phyloP scores from a whole-genome alignment of 2,113 vertebrate genomes.

The Elaphurus davidianus region DNA sequence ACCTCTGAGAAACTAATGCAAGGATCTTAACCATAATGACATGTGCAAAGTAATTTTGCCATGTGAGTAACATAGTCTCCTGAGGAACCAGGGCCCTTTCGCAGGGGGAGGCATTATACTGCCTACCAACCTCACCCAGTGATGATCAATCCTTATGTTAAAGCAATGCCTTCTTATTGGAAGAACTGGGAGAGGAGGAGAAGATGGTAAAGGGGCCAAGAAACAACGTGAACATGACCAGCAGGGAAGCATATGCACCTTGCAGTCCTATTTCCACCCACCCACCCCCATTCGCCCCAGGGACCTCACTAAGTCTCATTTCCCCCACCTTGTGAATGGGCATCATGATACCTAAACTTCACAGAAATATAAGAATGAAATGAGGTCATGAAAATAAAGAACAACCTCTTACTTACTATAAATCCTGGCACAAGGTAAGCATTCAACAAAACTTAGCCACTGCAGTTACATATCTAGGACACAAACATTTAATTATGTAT shows the following conservation, averaged over 20 bases:
- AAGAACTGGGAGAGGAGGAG: neutral
- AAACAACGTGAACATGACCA: neutral
- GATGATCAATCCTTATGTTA: neutral
- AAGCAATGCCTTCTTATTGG: neutral
- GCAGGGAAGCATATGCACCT: neutral
- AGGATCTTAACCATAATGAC: neutral
- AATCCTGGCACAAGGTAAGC: neutral
- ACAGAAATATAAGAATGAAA: neutral
- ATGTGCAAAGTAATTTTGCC: neutral
- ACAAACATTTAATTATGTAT: neutral
- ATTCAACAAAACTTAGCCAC: neutral
- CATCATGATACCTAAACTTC: neutral
- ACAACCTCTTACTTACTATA: neutral
- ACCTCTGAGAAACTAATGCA: neutral
- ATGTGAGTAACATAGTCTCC: neutral
- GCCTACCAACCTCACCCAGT: neutral
- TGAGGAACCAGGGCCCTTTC: neutral
- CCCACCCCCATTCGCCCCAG: neutral
- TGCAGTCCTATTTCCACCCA: neutral
- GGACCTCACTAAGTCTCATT: neutral
- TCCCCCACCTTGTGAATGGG: neutral
- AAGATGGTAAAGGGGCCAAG: neutral
- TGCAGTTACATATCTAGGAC: neutral
- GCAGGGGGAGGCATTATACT: neutral
- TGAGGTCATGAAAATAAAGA: conserved; percentile 14